Evolutionary conservation across 2,113 vertebrate genomes (phyloP), one percentile per base, ranked within the genome.

Genomic region (Bostrychus sinensis): DNA sequence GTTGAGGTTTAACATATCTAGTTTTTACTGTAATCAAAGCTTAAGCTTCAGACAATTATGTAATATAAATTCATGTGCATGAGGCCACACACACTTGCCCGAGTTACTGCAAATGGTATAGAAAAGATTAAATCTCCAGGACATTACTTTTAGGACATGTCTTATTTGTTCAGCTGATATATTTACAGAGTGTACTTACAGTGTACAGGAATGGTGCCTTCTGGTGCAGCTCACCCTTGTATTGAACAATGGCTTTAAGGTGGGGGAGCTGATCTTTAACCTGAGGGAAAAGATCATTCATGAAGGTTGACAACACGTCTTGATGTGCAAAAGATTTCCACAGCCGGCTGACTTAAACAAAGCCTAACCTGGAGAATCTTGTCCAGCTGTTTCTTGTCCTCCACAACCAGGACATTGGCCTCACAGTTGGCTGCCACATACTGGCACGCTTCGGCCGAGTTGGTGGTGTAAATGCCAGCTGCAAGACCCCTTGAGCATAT

Each of bases 211-310:
- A 83, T 1, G 89, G 73, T 1, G 56, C 25, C 59, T 84, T 91
- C 69, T 90, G 81, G 68, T 93, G 80, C 71, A 90, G 82, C 54
- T 92, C 90, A 20, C 86, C 92, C 63, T 89, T 92, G 56, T 93
- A 94, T 58, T 93, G 92, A 37, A 94, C 86, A 7, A 94, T 93
- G 19, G 93, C 93, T 70, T 93, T 93, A 56, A 94, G 78, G 42
- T 93, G 88, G 42, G 91, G 91, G 11, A 94, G 77, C 7, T 92
- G 81, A 57, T 91, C 84, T 86, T 89, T 92, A 55, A 94, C 50
- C 93, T 94, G 65, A 34, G 14, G 48, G 19, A 3, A 61, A 34
- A 56, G 2, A 51, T 7, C 23, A 10, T 36, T 48, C n/a, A 17
- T 51, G 3, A 1, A 28, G 25, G 25, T 51, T 51, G 28, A 10